Evolutionary conservation across 1,140 invertebrate genomes (phyloP), one percentile per base, ranked within the genome.

Genomic region (Meloidogyne chitwoodi): DNA sequence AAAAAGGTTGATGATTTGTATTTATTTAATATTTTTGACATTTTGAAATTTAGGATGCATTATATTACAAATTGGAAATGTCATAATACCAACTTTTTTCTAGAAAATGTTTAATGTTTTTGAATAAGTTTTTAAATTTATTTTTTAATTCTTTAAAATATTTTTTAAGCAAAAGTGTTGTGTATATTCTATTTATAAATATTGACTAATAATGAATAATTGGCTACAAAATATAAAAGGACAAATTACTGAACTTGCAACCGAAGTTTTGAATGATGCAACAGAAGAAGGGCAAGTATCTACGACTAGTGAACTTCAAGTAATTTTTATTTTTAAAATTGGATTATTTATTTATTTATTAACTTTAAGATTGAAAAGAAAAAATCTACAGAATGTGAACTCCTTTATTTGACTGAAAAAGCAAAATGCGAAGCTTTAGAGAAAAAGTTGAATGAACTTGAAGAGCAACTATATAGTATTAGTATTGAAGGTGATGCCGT

Each of bases 271-370:
- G 14, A 26, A 79, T 27, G 78, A 79, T 31, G 77, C 78, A 27
- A 80, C 68, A n/a, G 77, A 80, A 73, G 78, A 79, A 41, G 78
- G 65, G 2, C 76, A 80, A 56, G 78, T 79, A 78, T 64, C 78
- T 4, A 67, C 70, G n/a, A 44, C 68, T 26, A 77, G 71, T 34
- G 77, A 80, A 75, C 27, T 79, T 38, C 78, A 80, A 38, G 78
- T 80, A 4, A 12, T 74, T 64, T 34, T 14, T 31, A 68, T 19
- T 29, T 26, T 29, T 27, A 38, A 0, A 22, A n/a, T n/a, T n/a
- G 14, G n/a, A 19, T 70, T 65, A 24, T 63, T 44, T 44, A 22
- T 16, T 10, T 62, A 14, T n/a, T 22, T 34, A n/a, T n/a, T n/a
- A n/a, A n/a, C n/a, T 38, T 79, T 29, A 12, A 79, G 78, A 78